Evolutionary conservation across 2,113 vertebrate species (phyloP), one percentile per base, ranked within the genome.

Genomic region (Electrona antarctica): DNA sequence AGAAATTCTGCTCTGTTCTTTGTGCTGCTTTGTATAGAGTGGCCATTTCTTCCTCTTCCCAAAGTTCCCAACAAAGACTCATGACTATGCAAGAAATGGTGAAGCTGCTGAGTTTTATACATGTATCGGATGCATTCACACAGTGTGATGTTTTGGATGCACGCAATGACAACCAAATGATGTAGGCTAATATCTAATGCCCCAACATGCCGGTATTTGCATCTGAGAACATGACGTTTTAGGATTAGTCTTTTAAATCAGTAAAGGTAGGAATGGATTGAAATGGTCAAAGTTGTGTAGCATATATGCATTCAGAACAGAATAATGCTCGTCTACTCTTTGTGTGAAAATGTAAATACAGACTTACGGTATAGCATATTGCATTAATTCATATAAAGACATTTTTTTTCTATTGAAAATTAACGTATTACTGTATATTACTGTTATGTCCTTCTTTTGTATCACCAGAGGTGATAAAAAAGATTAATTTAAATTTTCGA

Each of bases 381-480:
- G 12, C 73, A 10, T 54, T 54, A 6, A 54, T 41, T 41, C 33
- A n/a, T 6, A 54, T 4, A 54, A 54, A 54, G n/a, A n/a, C 57
- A 48, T 12, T 81, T 75, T 87, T 91, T 86, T 21, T 21, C 71
- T 89, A 21, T 78, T 87, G 80, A 73, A 83, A 90, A 81, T 79
- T 78, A 59, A 47, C 21, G 1, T 41, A 41, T 41, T 41, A 41
- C 60, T 70, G 51, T 72, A 41, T 76, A 60, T 60, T 47, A 85
- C 83, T 76, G 78, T 86, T 74, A 29, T 85, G 73, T 73, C 71
- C 15, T 78, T 74, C 21, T 4, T 1, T 69, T 68, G 73, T 1
- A 7, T 75, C 80, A 84, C 86, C 86, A 85, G 82, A 85, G 58
- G 88, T 21, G 21, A 21, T 21, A 21, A 21, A 21, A 21, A 80